A percentile compares a stretch with the other conserved stretches of the same genome.
Evolutionary conservation across 30 jellyfish, hydroid and myxozoan genomes (phyloP).

Genomic region (Chironex yamaguchii): DNA sequence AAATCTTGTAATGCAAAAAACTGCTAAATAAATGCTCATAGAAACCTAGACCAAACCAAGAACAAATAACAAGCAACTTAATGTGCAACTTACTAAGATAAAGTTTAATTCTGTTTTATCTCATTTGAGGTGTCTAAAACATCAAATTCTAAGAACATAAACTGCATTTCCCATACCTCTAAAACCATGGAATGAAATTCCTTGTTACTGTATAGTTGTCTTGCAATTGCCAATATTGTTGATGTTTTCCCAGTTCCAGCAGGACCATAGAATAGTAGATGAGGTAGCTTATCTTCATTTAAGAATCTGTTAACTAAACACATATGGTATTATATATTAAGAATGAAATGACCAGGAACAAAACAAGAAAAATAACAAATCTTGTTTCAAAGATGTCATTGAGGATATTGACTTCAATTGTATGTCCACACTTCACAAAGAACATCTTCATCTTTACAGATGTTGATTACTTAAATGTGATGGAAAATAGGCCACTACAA

Average conservation of each 20-base stretch:
- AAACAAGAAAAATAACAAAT: not conserved
- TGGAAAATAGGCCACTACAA: no score
- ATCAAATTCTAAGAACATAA: not conserved
- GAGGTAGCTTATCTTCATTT: constrained; percentile 93
- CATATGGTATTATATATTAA: not conserved
- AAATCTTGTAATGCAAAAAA: no score
- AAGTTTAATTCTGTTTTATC: no score
- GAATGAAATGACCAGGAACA: not conserved
- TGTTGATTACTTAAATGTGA: no score
- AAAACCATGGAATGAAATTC: constrained; percentile 96
- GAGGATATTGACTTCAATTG: no score
- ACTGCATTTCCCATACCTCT: constrained; percentile 76
- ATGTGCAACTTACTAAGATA: no score
- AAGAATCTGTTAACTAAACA: constrained; percentile 82
- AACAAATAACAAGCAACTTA: no score
- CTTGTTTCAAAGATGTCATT: not conserved
- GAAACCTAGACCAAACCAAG: no score
- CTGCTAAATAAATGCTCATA: no score
- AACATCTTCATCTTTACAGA: no score
- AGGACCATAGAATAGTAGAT: constrained; percentile 98
- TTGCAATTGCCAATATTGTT: constrained; percentile 94
- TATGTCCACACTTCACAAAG: not conserved
- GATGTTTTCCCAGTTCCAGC: constrained; percentile 99
- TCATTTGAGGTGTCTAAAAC: no score
- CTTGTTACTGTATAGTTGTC: constrained; percentile 79